These are phyloP conservation scores for Poecilia latipinna DNA, from an alignment of 2,113 vertebrate genomes.

Conservation along the genomic window DNA sequence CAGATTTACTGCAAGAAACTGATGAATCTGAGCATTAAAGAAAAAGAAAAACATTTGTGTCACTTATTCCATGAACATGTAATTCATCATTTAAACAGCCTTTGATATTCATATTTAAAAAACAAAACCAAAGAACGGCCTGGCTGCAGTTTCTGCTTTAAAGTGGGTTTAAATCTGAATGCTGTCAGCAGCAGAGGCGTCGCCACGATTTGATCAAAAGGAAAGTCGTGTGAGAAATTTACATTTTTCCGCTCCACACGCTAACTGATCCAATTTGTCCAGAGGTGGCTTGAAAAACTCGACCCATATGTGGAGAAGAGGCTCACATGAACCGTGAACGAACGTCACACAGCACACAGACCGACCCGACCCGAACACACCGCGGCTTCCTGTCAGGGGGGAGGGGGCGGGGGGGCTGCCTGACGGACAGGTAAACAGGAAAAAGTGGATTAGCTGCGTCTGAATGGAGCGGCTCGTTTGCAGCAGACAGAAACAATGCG, in stretches of 20 bases:
- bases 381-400: slow-evolving; percentile 20
- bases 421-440: slow-evolving; percentile 76
- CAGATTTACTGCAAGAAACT: slow-evolving; percentile 55
- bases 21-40: slow-evolving; percentile 45
- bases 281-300: slow-evolving; percentile 26
- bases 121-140: slow-evolving; percentile 12
- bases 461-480: slow-evolving; percentile 45
- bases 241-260: slow-evolving; percentile 26
- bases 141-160: slow-evolving; percentile 16
- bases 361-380: neutral
- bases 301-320: slow-evolving; percentile 2
- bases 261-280: slow-evolving; percentile 35
- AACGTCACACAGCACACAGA: slow-evolving; percentile 1
- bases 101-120: slow-evolving; percentile 39
- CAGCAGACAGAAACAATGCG: slow-evolving; percentile 11
- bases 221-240: slow-evolving; percentile 18
- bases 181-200: slow-evolving; percentile 25
- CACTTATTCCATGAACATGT: slow-evolving; percentile 29
- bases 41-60: neutral
- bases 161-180: slow-evolving; percentile 6
- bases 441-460: slow-evolving; percentile 64
- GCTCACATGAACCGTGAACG: slow-evolving; percentile 33
- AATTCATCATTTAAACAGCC: slow-evolving; percentile 28
- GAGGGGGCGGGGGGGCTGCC: slow-evolving; percentile 37
- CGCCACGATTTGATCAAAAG: slow-evolving; percentile 36